Evolutionary conservation across 64 coral and sea anemone species (phyloP), one percentile per base, ranked within the genome.

Genomic region (Montipora capricornis): DNA sequence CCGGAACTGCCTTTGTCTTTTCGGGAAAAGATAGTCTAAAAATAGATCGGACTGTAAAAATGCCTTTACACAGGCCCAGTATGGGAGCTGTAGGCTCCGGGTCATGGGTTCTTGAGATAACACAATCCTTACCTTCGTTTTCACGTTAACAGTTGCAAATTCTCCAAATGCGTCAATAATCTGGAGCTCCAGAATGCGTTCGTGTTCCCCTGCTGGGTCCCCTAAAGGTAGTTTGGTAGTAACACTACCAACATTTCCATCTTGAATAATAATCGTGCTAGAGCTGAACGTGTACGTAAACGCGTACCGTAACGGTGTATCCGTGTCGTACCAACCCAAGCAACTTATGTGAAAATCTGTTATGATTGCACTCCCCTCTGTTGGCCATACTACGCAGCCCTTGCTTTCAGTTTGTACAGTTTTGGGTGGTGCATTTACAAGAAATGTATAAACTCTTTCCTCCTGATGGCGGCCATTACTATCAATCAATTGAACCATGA

Each of bases 91-190:
- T 37, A 37, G 37, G 37, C 37, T 37, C 37, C 37, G 37, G 37
- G 37, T 37, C 37, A 37, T 37, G 0, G 37, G 37, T 37, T 37
- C 37, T 1, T 83, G 3, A 6, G 17, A 14, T 15, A 11, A 8
- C 6, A 57, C 53, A 0, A 55, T 84, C 13, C 49, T 73, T 79
- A 93, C 92, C 92, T 93, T 88, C 13, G 84, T 87, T 80, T 74
- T 78, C 0, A 80, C 44, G 57, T 16, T 19, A 47, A 93, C 58
- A 16, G 46, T 80, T 49, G 92, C 50, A 80, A 80, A 93, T 44
- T 93, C 92, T 20, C 85, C 92, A 79, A 60, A 69, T 44, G 59
- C 37, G n/a, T 93, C 92, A 51, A 84, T 47, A 75, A 93, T 80
- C 29, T 80, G 60, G 4, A 93, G 20, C 50, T 93, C 61, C n/a